Evolutionary conservation across 2,888 invertebrate genomes (phyloP), one percentile per base, ranked within the genome.

Genomic region (Iphiclides podalirius): DNA sequence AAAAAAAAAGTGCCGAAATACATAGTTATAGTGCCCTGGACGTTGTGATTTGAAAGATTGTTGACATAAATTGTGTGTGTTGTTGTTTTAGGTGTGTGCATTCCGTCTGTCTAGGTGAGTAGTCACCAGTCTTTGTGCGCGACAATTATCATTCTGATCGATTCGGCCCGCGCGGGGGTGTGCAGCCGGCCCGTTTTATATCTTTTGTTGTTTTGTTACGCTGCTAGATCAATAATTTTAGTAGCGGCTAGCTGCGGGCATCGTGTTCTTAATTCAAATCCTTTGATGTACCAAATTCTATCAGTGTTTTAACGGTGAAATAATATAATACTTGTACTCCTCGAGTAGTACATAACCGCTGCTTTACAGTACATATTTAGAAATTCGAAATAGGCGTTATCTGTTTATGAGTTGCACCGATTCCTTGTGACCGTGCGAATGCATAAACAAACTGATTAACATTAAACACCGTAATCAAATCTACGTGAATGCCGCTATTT

Each of bases 131-230:
- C 81, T 83, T 85, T 86, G 86, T 87, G 86, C 80, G 84, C 82
- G 86, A 88, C 88, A 88, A 87, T 88, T 87, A 88, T 88, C 86
- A 85, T 85, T 83, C 65, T 67, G 68, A 86, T 87, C 87, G 87
- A 87, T 87, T 86, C 83, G 75, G 72, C 65, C 72, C 61, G 83
- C 78, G 84, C 80, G 85, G 80, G 84, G 82, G 85, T 75, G 82
- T 75, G 80, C 78, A 72, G 72, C 72, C 75, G 73, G 79, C 68
- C 74, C 76, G 79, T 84, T 85, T 85, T 84, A 81, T 86, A 83
- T 87, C 84, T 86, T 88, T 86, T 86, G 86, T 87, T 87, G 84
- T 87, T 86, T 85, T 85, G 83, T 86, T 79, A 78, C 79, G 72
- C 73, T 68, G 70, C 67, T 67, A 75, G 87, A 87, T 87, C 87